Percentiles rank a stretch among this genome's conserved stretches.
Evolutionary conservation across 2,888 invertebrate genomes (phyloP).

Genomic region (Scrobipalpa costella): DNA sequence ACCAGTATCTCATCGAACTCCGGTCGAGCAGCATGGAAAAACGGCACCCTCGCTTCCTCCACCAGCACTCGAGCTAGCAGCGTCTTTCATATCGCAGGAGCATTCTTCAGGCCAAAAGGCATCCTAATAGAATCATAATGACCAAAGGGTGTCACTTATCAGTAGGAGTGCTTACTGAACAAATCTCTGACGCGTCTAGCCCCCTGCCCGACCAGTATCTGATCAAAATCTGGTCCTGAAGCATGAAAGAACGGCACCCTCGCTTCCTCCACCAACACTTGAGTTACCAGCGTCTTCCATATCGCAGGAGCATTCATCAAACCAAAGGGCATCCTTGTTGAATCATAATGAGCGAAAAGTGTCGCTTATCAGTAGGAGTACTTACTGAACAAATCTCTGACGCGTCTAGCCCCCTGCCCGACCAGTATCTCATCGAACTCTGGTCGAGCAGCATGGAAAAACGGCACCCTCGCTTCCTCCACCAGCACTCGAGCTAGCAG

Average conservation of each 20-base stretch:
- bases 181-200: conserved; percentile 92
- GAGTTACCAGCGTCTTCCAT: conserved; percentile 96
- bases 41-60: conserved; percentile 99
- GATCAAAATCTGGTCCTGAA: conserved; percentile 99
- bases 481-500: too few relatives aligned
- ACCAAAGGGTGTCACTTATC: too few relatives aligned
- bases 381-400: conserved; percentile 84
- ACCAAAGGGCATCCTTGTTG: neutral
- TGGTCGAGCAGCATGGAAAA: conserved; percentile 99
- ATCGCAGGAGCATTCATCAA: conserved; percentile 92
- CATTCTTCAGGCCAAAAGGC: conserved; percentile 83
- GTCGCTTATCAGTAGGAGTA: conserved; percentile 25
- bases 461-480: conserved; percentile 99
- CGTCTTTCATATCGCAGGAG: conserved; percentile 97
- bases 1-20: conserved; percentile 99
- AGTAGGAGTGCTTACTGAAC: conserved; percentile 70
- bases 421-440: conserved; percentile 99
- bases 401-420: conserved; percentile 97
- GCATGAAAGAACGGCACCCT: conserved; percentile 99
- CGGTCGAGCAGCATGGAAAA: conserved; percentile 99
- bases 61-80: conserved; percentile 96
- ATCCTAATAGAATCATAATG: too few relatives aligned
- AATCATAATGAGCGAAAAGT: neutral
- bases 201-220: conserved; percentile 98
- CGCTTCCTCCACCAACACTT: too few relatives aligned